A percentile compares a stretch with the other conserved stretches of the same genome.
phyloP scores from a whole-genome alignment of 2,888 invertebrate genomes.

The Gari tellinella region DNA sequence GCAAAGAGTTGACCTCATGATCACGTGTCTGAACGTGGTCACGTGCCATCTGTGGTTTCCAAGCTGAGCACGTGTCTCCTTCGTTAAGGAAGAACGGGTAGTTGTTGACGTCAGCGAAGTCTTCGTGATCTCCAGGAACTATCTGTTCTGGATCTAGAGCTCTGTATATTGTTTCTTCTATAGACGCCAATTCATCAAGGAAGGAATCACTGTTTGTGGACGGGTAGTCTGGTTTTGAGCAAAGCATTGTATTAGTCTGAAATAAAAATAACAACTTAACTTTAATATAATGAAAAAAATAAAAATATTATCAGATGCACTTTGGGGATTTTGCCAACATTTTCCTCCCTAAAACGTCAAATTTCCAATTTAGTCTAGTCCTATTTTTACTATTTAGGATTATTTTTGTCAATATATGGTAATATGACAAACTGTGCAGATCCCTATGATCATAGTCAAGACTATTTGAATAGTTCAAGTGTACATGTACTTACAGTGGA shows the following conservation, averaged over 20 bases:
- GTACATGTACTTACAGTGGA: too few species aligned
- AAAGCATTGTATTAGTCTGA: slow-evolving; percentile 1
- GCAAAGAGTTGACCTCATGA: not conserved
- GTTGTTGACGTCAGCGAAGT: slow-evolving; percentile 20
- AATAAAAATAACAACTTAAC: too few species aligned
- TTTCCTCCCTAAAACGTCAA: too few species aligned
- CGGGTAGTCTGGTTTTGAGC: not conserved
- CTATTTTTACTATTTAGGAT: too few species aligned
- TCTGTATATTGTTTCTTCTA: not conserved
- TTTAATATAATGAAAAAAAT: too few species aligned
- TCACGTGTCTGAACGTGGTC: not conserved
- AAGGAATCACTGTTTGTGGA: not conserved
- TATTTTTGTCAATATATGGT: too few species aligned
- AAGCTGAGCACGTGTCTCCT: not conserved
- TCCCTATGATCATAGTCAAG: too few species aligned
- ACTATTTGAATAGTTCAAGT: too few species aligned
- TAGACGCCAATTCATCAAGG: not conserved
- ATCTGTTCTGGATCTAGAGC: slow-evolving; percentile 30
- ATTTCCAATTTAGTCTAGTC: too few species aligned
- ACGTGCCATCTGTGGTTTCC: not conserved
- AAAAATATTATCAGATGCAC: too few species aligned
- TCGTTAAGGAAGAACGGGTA: slow-evolving; percentile 12
- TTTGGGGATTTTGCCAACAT: too few species aligned
- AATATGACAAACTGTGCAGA: too few species aligned
- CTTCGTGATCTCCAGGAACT: slow-evolving; percentile 36